phyloP scores from a whole-genome alignment of 2,113 vertebrate species.

The Oreocharis arfaki region DNA sequence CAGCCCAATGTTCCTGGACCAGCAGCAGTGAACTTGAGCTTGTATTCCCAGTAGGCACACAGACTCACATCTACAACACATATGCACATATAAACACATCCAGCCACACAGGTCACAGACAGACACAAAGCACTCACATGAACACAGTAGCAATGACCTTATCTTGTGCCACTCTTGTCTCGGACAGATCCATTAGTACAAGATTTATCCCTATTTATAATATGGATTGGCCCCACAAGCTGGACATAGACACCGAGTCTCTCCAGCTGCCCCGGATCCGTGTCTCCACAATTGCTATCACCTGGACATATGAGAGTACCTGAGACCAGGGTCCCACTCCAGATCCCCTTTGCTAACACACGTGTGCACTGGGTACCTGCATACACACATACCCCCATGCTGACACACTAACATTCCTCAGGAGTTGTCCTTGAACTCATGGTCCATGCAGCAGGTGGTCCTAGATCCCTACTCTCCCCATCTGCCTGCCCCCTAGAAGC shows the following conservation, averaged over 20 bases:
- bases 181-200: background rate
- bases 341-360: background rate
- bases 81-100: background rate
- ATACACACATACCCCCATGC: accelerated
- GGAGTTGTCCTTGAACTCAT: background rate
- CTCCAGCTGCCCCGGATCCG: background rate
- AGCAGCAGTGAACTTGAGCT: background rate
- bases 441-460: background rate
- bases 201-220: accelerated
- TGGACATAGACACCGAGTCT: background rate
- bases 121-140: background rate
- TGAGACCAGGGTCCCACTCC: background rate
- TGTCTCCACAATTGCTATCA: background rate
- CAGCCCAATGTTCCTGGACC: background rate
- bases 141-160: background rate
- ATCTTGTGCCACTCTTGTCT: background rate
- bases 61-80: background rate
- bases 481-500: accelerated
- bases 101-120: too few relatives aligned
- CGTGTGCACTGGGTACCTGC: too few relatives aligned
- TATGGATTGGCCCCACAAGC: accelerated
- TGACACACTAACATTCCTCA: background rate
- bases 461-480: background rate
- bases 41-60: background rate
- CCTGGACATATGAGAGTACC: accelerated